Evolutionary conservation across 2,113 vertebrate species (phyloP), one percentile per base, ranked within the genome.

Genomic region (Coregonus clupeaformis): DNA sequence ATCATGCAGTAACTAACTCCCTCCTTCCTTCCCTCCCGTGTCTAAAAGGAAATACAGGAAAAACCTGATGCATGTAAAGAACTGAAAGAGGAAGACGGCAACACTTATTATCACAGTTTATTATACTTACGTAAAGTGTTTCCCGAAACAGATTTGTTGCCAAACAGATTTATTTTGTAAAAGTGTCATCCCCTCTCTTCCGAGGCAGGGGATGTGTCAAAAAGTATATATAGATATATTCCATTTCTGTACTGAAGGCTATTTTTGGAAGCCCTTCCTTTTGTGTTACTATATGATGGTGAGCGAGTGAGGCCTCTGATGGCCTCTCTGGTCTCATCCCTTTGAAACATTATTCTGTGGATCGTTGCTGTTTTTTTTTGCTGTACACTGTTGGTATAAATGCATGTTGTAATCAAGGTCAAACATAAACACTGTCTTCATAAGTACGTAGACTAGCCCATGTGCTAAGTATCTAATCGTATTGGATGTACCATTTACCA

Each of bases 181-280:
- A 92, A 92, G 89, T 94, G 91, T 93, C 90, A 96, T 96, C 94
- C 95, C 92, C 18, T 65, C 49, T 65, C 76, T 87, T 80, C 76
- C 92, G 87, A 93, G 91, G 89, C 88, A 18, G 1, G 93, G 94
- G 95, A 95, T 95, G 93, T 92, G 90, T 94, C 92, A 94, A 93
- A 94, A 90, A 92, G 94, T 89, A 86, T 83, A 79, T 84, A 87
- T 82, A 86, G 88, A 87, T 90, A 86, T 95, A 95, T 98, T 97
- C 95, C 94, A 94, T 97, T 98, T 97, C 91, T 95, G 96, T 96
- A 98, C 97, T 94, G 94, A 95, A 93, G 93, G 95, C 95, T 95
- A 90, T 94, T 92, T 95, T 92, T 94, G 75, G 92, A 96, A 95
- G 92, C 93, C 94, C 94, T 95, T 94, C 93, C 93, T 93, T 96